Base-by-base conservation (phyloP, 2,113 vertebrate genomes). In the Polyodon spathula region DNA sequence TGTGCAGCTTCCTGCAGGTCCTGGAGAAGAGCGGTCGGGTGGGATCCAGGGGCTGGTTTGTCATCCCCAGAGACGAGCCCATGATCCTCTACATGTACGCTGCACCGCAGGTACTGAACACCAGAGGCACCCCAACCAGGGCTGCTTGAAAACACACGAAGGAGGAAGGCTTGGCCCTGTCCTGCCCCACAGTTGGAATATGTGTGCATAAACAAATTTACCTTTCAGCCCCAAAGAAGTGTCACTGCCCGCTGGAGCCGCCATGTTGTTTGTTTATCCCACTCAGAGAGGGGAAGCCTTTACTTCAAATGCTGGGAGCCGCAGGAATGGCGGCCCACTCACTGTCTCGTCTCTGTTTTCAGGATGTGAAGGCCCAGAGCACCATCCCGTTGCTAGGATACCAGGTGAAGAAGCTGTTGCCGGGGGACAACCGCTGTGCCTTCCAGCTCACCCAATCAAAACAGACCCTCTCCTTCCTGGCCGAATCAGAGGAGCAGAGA, bases 381-480 rank as follows among this genome's bases (percentile, higher is more conserved):
- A 83, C 87, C 73, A 78, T 89, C 70, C 85, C 87, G 0, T 73
- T 89, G 68, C 74, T 86, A 79, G 85, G 86, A 62, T 88, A 85
- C 66, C 68, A 70, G 54, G 81, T 87, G 71, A 76, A 27, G 0
- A 4, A 69, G 2, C 46, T 72, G 53, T 16, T 68, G 12, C 76
- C 66, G 64, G 56, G 68, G 0, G 74, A 82, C 41, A 55, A 69
- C 9, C 68, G 70, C 1, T 76, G 78, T 57, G 42, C 71, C 54
- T 88, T 89, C 73, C 86, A 84, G 71, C 73, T 86, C 65, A 76
- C 0, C 0, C 86, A 88, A 63, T 89, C 86, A 5, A 43, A 76
- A 62, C 82, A 83, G 69, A 62, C 81, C 4, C 65, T 79, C 59
- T 79, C 81, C 14, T 78, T 89, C 48, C 40, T 63, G 64, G 87